Evolutionary conservation across 2,888 invertebrate genomes (phyloP).

Genomic region (Nasonovia ribisnigri): DNA sequence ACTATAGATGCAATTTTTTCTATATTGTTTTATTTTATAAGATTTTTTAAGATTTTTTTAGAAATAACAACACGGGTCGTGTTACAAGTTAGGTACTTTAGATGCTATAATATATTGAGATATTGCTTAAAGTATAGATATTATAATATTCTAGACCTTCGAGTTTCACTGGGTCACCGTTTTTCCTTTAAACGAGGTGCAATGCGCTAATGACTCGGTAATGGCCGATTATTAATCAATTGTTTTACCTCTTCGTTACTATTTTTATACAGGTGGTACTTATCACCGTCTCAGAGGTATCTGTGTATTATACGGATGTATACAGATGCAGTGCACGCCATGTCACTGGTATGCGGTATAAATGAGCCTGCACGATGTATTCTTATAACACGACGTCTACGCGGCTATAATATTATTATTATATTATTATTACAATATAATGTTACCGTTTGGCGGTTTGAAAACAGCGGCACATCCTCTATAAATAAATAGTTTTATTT

Average conservation of each 20-base stretch:
- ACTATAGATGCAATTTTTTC: background rate
- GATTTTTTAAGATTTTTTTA: background rate
- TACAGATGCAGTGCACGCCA: background rate
- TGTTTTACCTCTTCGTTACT: background rate
- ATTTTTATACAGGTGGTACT: background rate
- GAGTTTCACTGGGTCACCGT: background rate
- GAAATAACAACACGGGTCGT: background rate
- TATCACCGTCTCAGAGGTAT: background rate
- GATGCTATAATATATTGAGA: too few species aligned
- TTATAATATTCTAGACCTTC: background rate
- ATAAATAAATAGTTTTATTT: background rate
- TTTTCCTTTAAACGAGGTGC: background rate
- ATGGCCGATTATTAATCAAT: background rate
- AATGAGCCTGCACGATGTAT: background rate
- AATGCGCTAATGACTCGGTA: background rate
- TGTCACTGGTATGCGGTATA: background rate
- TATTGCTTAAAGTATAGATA: background rate
- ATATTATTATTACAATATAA: background rate
- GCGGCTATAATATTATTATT: background rate
- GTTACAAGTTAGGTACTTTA: background rate
- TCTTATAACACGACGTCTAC: background rate
- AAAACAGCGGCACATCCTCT: background rate
- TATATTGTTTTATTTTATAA: background rate
- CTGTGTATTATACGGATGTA: background rate
- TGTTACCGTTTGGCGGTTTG: background rate